Evolutionary conservation across 1,140 invertebrate genomes (phyloP).

Genomic region (Macrosteles quadrilineatus): DNA sequence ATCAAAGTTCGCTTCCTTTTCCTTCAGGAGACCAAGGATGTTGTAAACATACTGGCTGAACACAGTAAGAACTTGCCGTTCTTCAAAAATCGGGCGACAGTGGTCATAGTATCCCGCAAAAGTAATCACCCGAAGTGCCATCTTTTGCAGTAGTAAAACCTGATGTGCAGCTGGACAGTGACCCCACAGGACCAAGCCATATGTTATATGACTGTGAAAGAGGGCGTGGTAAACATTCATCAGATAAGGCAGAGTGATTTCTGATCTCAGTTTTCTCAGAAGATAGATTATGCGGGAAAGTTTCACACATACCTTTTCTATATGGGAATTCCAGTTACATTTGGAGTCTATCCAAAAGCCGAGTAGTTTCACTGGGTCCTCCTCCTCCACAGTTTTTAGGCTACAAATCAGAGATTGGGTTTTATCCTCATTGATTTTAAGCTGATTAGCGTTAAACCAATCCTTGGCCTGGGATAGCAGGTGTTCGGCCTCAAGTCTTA

Average conservation of each 20-base stretch:
- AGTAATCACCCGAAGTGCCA: too few relatives aligned
- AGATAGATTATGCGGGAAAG: background rate
- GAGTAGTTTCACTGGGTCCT: background rate
- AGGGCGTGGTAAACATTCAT: background rate
- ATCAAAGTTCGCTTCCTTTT: too few relatives aligned
- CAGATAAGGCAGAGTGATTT: background rate
- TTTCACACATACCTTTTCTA: background rate
- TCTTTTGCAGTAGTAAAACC: too few relatives aligned
- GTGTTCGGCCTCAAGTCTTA: background rate
- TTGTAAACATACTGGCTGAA: too few relatives aligned
- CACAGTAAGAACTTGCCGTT: too few relatives aligned
- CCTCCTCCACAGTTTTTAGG: background rate
- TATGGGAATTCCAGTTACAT: background rate
- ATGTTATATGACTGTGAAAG: too few relatives aligned
- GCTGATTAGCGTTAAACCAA: background rate
- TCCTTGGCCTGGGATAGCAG: background rate
- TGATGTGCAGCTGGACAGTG: too few relatives aligned
- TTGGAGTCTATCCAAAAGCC: background rate
- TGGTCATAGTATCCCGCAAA: too few relatives aligned
- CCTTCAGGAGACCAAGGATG: too few relatives aligned
- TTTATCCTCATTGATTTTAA: background rate
- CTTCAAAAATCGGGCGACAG: too few relatives aligned
- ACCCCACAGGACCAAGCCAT: too few relatives aligned
- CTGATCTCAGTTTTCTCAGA: background rate
- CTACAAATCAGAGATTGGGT: background rate